Evolutionary conservation across 2,113 vertebrate genomes (phyloP), one percentile per base, ranked within the genome.

Genomic region (Ctenodactylus gundi): DNA sequence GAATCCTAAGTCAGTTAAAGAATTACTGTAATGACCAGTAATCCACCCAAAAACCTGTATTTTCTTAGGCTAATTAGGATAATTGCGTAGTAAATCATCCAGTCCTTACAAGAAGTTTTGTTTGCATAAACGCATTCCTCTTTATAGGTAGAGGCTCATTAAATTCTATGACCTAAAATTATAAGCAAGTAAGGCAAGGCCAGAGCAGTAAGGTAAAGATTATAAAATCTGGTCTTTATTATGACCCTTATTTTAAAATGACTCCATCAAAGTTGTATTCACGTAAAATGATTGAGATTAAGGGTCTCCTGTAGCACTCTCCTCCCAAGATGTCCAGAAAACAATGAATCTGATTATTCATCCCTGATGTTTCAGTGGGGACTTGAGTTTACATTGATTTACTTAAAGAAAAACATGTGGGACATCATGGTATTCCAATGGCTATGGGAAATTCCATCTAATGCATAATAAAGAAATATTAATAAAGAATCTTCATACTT

Each of bases 11-110:
- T 55, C 68, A 94, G 78, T 65, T 67, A 88, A 25, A 96, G 18
- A 83, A 86, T 60, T 90, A 4, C 81, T 88, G 93, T 78, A 90
- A 93, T 77, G 68, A 93, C 88, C 91, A 93, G 83, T 55, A 94
- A 80, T 95, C 94, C 83, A 96, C 91, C 91, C 88, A 3, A 41
- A 96, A 97, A 91, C 64, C 65, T 87, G 8, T 55, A 94, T 95
- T 95, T 96, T 94, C 78, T 90, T 82, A 31, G 44, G n/a, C 58
- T 89, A 89, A 95, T 95, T 80, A 73, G 68, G 60, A 91, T 96
- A 89, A 95, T 93, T 81, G 65, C 55, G 57, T 86, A 58, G 58
- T 91, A 96, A 88, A 91, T 97, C 93, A 91, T 89, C 53, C 39
- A 91, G 46, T 88, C 72, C 72, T 36, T 58, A 89, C 65, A 64